A percentile compares a stretch with the other conserved stretches of the same genome.
Evolutionary conservation across 1,140 invertebrate genomes (phyloP).

Genomic region (Ceratosolen fusciceps): DNA sequence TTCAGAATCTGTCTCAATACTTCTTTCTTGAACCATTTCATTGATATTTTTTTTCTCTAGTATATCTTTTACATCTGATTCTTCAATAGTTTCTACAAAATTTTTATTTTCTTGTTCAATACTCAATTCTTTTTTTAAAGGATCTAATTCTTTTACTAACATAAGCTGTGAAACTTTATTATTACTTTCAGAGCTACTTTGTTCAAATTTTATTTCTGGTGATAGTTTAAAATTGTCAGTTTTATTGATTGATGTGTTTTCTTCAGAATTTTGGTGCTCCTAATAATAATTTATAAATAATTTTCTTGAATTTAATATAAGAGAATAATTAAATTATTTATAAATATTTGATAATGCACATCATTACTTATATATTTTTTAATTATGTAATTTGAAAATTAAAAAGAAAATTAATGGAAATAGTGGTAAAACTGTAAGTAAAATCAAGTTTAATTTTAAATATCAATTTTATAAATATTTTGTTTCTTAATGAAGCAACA

Average conservation of each 20-base stretch:
- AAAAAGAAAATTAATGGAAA: no score
- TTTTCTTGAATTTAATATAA: background rate
- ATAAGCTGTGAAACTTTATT: background rate
- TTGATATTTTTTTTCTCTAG: background rate
- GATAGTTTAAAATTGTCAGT: background rate
- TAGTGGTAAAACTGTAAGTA: no score
- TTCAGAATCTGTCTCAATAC: background rate
- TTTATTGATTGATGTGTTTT: background rate
- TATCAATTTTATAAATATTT: no score
- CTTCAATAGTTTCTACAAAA: background rate
- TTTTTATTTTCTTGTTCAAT: background rate
- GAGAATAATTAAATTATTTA: background rate
- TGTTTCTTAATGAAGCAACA: background rate
- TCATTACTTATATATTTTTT: no score
- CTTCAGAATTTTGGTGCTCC: background rate
- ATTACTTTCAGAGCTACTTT: background rate
- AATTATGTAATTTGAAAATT: no score
- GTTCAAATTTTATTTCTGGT: background rate
- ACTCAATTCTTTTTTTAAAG: conserved; percentile 2
- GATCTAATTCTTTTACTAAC: background rate
- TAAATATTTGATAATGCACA: no score
- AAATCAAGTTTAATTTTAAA: no score
- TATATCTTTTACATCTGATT: background rate
- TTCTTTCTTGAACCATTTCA: background rate
- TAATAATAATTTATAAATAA: conserved; percentile 13